A percentile compares a stretch with the other conserved stretches of the same genome.
These are phyloP conservation scores for Amiota communis DNA, from an alignment of 2,888 invertebrate species.

Conservation along the genomic window DNA sequence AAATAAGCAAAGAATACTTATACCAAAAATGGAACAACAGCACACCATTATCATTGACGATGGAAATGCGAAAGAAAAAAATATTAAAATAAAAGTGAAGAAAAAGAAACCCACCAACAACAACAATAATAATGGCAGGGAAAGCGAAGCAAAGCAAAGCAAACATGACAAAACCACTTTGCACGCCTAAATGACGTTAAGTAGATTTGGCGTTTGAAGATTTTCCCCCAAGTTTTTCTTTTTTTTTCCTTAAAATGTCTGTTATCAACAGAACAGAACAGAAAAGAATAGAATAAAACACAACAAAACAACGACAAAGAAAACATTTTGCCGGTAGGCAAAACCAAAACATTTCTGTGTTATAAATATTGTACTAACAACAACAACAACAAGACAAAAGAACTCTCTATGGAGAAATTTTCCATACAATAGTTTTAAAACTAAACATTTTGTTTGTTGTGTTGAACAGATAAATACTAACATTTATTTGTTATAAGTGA, in stretches of 20 bases:
- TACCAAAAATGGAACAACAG: no score
- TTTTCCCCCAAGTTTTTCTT: conserved; percentile 19
- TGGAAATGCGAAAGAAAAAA: background rate
- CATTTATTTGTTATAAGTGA: no score
- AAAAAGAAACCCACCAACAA: background rate
- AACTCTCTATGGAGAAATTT: no score
- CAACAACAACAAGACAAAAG: no score
- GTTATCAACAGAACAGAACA: background rate
- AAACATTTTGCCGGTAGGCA: background rate
- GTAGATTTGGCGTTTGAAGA: conserved; percentile 30
- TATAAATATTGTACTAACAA: no score
- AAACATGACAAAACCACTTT: conserved; percentile 24
- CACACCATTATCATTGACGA: no score
- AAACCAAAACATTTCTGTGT: no score
- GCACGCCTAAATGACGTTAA: conserved; percentile 30
- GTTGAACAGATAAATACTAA: no score
- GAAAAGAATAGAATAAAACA: background rate
- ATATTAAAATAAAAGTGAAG: background rate
- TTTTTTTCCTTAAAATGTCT: background rate
- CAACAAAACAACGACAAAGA: background rate
- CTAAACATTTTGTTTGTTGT: no score
- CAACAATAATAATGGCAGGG: background rate
- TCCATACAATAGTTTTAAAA: no score
- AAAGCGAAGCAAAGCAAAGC: conserved; percentile 15
- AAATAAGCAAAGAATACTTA: no score